Percentiles rank a stretch among this genome's conserved stretches.
Conservation (phyloP, 92 coral and sea anemone species). For the Zoanthus gigantus region DNA sequence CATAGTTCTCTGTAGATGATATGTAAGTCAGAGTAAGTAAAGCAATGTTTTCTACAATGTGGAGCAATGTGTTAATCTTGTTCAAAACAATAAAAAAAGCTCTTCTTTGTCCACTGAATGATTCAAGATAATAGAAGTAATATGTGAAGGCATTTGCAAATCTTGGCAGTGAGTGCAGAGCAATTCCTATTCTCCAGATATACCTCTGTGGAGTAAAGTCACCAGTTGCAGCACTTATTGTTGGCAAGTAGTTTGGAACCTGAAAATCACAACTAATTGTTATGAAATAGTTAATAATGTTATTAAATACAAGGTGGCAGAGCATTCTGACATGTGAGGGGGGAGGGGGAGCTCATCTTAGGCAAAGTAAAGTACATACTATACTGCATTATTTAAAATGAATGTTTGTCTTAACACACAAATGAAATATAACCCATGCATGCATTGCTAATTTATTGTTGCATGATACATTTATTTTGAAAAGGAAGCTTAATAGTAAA, state of each 20-base stretch:
- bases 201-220: constrained; percentile 67
- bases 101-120: constrained; percentile 48
- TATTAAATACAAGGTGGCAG: no score
- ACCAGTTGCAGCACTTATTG: constrained; percentile 73
- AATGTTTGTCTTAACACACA: no score
- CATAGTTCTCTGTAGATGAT: constrained; percentile 90
- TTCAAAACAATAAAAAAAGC: constrained; percentile 69
- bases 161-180: constrained; percentile 84
- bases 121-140: constrained; percentile 61
- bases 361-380: no score
- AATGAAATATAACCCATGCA: no score
- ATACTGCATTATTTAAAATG: no score
- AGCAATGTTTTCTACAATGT: constrained; percentile 82
- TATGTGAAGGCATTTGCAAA: constrained; percentile 59
- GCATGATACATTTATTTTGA: no score
- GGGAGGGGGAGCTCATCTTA: no score
- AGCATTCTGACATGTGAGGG: no score
- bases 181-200: constrained; percentile 84
- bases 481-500: no score
- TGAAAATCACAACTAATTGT: constrained; percentile 16
- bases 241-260: constrained; percentile 70
- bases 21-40: constrained; percentile 82
- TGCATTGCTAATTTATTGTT: no score
- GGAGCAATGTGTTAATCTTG: constrained; percentile 57
- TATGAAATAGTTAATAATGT: no score